Evolutionary conservation across 2,888 invertebrate genomes (phyloP).

Genomic region (Apamea anceps): DNA sequence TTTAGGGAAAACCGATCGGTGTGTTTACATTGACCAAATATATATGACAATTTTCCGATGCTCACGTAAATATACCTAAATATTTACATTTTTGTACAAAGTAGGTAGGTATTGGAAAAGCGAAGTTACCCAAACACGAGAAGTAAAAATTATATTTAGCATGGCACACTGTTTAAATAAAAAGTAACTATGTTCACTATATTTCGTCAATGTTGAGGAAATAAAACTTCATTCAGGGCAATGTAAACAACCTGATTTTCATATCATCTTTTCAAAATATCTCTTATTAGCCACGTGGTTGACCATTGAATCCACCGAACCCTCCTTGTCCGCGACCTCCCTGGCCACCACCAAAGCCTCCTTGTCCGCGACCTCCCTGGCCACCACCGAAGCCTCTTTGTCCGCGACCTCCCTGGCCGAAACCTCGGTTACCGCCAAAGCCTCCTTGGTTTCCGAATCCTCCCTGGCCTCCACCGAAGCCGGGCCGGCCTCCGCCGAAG

Average conservation of each 20-base stretch:
- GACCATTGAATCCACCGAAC: not conserved
- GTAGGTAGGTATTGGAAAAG: constrained; percentile 1
- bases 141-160: not conserved
- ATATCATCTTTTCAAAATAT: not conserved
- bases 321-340: not conserved
- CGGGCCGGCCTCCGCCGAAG: not conserved
- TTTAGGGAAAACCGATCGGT: constrained; percentile 22
- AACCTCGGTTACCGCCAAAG: not conserved
- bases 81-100: not conserved
- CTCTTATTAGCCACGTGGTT: constrained; percentile 19
- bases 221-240: not conserved
- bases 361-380: not conserved
- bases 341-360: not conserved
- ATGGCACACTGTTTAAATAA: too few relatives aligned
- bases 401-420: not conserved
- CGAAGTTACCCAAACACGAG: not conserved
- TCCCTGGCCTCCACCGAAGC: not conserved
- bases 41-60: not conserved
- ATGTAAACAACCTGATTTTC: not conserved
- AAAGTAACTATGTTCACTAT: not conserved
- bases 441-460: not conserved
- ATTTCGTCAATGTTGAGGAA: not conserved
- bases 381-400: not conserved
- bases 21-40: constrained; percentile 9
- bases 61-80: constrained; percentile 37